These are phyloP conservation scores for Colinus virginianus DNA, from an alignment of 2,113 vertebrate species.

Conservation along the genomic window DNA sequence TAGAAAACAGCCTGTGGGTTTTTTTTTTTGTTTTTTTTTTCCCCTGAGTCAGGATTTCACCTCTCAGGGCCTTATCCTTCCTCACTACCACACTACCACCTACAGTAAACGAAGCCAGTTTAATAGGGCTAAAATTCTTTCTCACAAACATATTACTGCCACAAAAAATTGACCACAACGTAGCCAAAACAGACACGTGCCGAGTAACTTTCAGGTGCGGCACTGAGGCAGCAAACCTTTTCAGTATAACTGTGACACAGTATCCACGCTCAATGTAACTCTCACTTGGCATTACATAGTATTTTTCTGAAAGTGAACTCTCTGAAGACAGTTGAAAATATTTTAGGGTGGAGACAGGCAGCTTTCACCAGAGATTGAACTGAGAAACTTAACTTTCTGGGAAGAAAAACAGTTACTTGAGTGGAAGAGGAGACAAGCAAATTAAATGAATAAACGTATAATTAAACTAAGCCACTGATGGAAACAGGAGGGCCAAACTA, in stretches of 20 bases:
- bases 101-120: fast-evolving
- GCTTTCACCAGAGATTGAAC: background rate
- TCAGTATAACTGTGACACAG: background rate
- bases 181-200: background rate
- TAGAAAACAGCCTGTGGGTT: background rate
- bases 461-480: background rate
- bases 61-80: background rate
- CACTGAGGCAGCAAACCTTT: background rate
- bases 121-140: background rate
- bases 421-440: background rate
- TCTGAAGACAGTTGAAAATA: background rate
- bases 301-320: background rate
- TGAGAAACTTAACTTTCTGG: background rate
- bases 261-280: background rate
- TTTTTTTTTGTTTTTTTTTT: background rate
- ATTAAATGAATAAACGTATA: background rate
- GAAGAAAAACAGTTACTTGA: background rate
- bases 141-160: background rate
- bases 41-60: background rate
- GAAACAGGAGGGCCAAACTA: background rate
- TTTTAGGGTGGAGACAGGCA: conserved; percentile 1
- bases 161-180: background rate
- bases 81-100: background rate
- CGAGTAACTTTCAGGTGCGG: background rate
- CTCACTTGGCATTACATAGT: background rate